phyloP scores from a whole-genome alignment of 92 coral and sea anemone genomes.

The Porites rus region DNA sequence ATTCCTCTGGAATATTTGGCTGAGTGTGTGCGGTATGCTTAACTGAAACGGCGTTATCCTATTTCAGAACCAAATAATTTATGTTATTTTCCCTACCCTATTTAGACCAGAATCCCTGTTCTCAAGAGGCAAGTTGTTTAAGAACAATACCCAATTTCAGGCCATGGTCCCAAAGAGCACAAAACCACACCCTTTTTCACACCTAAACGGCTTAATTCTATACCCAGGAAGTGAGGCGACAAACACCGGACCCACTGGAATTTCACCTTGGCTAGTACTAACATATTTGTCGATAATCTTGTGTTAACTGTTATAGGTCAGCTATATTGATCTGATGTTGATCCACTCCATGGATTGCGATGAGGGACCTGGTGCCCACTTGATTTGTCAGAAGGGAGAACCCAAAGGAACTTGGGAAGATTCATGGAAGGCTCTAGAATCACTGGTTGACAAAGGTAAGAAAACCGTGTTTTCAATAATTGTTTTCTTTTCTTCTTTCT shows the following conservation, averaged over 20 bases:
- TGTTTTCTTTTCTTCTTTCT: not conserved
- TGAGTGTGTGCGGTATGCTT: too few species aligned
- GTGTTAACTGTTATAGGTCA: conserved; percentile 54
- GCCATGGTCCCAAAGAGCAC: too few species aligned
- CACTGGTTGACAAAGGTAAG: conserved; percentile 71
- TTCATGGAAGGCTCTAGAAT: conserved; percentile 91
- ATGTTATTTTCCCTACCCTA: too few species aligned
- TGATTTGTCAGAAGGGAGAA: conserved; percentile 79
- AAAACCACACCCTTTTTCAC: too few species aligned
- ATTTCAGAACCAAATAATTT: too few species aligned
- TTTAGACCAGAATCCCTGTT: too few species aligned
- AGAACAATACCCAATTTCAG: too few species aligned
- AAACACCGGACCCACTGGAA: not conserved
- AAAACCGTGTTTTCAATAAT: not conserved
- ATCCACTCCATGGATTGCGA: conserved; percentile 95
- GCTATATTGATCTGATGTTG: conserved; percentile 92
- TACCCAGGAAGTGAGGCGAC: too few species aligned
- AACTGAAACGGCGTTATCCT: too few species aligned
- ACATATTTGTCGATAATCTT: not conserved
- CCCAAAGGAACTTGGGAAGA: conserved; percentile 97
- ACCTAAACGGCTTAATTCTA: too few species aligned
- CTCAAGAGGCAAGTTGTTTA: too few species aligned
- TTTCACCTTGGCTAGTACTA: not conserved
- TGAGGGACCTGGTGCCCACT: conserved; percentile 76
- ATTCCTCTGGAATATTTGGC: too few species aligned